Conservation (phyloP, 2,888 invertebrate species). For the Cyrtodaria siliqua region DNA sequence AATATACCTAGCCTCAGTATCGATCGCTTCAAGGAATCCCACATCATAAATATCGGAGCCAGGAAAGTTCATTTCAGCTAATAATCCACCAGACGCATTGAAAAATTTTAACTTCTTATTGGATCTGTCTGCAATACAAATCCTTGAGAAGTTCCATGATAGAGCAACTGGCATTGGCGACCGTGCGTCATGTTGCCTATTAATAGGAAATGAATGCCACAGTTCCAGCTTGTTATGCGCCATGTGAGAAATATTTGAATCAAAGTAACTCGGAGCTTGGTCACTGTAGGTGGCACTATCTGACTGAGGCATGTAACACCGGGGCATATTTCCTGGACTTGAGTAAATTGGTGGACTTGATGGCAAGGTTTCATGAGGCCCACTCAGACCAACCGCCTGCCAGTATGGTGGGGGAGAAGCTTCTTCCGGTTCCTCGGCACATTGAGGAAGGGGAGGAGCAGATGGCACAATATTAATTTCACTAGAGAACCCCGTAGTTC, state of each 20-base stretch:
- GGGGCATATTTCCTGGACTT: no score
- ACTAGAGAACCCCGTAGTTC: neutral
- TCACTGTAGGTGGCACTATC: neutral
- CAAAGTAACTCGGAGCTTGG: neutral
- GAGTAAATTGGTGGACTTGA: slow-evolving; percentile 8
- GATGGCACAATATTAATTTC: slow-evolving; percentile 12
- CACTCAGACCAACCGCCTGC: slow-evolving; percentile 57
- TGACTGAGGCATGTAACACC: neutral
- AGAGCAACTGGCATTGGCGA: slow-evolving; percentile 31
- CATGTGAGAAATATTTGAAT: no score
- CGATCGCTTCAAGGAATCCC: slow-evolving; percentile 40
- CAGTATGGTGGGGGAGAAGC: slow-evolving; percentile 64
- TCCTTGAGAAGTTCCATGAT: slow-evolving; percentile 41
- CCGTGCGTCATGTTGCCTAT: slow-evolving; percentile 38
- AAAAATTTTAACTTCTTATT: slow-evolving; percentile 56
- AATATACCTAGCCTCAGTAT: slow-evolving; percentile 43
- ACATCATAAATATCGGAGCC: slow-evolving; percentile 51
- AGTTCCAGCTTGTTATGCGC: slow-evolving; percentile 10
- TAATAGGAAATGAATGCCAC: slow-evolving; percentile 56
- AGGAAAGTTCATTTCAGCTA: slow-evolving; percentile 34
- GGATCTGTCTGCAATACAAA: slow-evolving; percentile 48
- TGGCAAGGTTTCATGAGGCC: slow-evolving; percentile 18
- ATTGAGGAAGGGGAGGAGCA: slow-evolving; percentile 36
- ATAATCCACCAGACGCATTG: slow-evolving; percentile 21
- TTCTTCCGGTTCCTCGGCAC: slow-evolving; percentile 40